phyloP scores from a whole-genome alignment of 2,888 invertebrate genomes.

The Automeris io region DNA sequence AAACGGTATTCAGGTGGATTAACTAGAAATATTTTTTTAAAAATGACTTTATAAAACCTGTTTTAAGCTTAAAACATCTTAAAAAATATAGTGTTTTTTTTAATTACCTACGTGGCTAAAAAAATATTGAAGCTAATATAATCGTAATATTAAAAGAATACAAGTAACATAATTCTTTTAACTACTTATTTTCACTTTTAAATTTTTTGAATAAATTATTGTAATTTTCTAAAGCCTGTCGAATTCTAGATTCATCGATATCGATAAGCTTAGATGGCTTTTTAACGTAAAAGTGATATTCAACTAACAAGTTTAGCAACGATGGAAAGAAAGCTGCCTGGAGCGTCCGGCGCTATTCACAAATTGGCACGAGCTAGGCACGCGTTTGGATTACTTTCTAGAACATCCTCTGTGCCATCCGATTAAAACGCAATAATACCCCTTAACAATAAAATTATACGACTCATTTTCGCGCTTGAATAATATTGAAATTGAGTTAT shows the following conservation, averaged over 20 bases:
- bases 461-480: slow-evolving; percentile 14
- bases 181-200: too few relatives aligned
- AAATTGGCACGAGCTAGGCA: slow-evolving; percentile 75
- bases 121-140: too few relatives aligned
- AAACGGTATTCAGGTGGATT: too few relatives aligned
- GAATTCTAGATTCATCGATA: slow-evolving; percentile 24
- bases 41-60: too few relatives aligned
- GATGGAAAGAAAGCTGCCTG: slow-evolving; percentile 71
- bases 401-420: slow-evolving; percentile 26
- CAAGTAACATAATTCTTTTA: too few relatives aligned
- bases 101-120: too few relatives aligned
- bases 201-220: not conserved
- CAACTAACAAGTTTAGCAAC: slow-evolving; percentile 70
- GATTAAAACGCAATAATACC: slow-evolving; percentile 18
- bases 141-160: too few relatives aligned
- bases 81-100: too few relatives aligned
- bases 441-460: slow-evolving; percentile 14
- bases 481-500: slow-evolving; percentile 13
- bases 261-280: slow-evolving; percentile 47
- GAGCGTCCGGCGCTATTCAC: slow-evolving; percentile 71
- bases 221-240: not conserved
- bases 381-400: slow-evolving; percentile 38
- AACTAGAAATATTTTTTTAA: too few relatives aligned
- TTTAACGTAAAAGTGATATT: slow-evolving; percentile 61
- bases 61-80: too few relatives aligned